Conservation (phyloP, 2,797 vertebrate species). For the Adrianichthys oophorus region DNA sequence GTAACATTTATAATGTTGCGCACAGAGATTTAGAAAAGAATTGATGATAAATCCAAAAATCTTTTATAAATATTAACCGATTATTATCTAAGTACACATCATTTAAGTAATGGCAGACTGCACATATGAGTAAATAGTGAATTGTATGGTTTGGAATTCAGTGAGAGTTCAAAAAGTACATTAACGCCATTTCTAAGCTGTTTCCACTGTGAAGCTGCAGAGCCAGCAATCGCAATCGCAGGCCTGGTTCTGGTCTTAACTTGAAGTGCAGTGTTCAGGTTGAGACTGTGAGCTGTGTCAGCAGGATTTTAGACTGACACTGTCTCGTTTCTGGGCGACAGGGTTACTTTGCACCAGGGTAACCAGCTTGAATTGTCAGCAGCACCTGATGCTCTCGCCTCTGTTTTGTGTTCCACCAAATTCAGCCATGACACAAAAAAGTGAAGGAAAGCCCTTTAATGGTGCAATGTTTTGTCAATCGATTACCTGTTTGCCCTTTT, state of each 20-base stretch:
- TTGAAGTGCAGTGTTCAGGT: constrained; percentile 2
- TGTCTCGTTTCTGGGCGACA: constrained; percentile 38
- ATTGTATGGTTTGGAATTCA: no score
- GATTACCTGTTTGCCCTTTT: not conserved
- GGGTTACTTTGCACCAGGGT: constrained; percentile 45
- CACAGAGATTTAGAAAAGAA: no score
- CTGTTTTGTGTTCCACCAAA: constrained; percentile 20
- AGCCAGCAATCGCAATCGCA: constrained; percentile 23
- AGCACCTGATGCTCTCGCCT: constrained; percentile 41
- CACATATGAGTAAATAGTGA: no score
- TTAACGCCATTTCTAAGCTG: constrained; percentile 19
- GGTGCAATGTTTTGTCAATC: constrained; percentile 1
- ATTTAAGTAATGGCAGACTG: no score
- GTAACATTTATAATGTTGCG: no score
- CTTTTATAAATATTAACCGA: no score
- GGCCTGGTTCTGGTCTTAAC: constrained; percentile 21
- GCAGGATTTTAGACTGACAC: constrained; percentile 33
- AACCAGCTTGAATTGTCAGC: constrained; percentile 57
- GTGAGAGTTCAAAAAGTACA: constrained; percentile 12
- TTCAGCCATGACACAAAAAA: constrained; percentile 13
- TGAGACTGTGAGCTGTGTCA: constrained; percentile 30
- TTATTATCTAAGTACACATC: no score
- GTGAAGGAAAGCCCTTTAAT: constrained; percentile 20
- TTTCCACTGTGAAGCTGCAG: constrained; percentile 35
- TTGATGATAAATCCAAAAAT: no score